phyloP scores from a whole-genome alignment of 2,113 vertebrate genomes.

The Centropristis striata region DNA sequence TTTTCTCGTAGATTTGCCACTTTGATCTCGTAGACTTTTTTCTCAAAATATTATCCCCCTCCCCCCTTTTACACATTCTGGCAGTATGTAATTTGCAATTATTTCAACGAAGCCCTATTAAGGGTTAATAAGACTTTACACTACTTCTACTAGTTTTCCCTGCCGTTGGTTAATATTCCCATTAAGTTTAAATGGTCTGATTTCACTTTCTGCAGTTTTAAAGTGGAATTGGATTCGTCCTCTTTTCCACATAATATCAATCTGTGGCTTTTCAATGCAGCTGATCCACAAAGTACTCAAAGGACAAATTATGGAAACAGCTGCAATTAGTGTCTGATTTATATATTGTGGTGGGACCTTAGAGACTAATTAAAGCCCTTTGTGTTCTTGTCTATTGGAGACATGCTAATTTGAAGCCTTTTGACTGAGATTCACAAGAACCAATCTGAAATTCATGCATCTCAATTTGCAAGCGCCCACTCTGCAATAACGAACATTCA shows the following conservation, averaged over 20 bases:
- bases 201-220: constrained; percentile 18
- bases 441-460: constrained; percentile 69
- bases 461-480: constrained; percentile 64
- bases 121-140: too few relatives aligned
- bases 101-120: too few relatives aligned
- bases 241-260: constrained; percentile 23
- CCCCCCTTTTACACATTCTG: too few relatives aligned
- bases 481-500: constrained; percentile 48
- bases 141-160: not conserved
- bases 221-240: not conserved
- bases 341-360: constrained; percentile 81
- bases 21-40: too few relatives aligned
- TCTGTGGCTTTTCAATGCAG: constrained; percentile 54
- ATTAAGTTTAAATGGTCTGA: not conserved
- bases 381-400: constrained; percentile 87
- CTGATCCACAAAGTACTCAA: constrained; percentile 65
- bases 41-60: too few relatives aligned
- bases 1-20: too few relatives aligned
- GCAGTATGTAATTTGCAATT: too few relatives aligned
- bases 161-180: not conserved
- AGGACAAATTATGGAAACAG: constrained; percentile 78
- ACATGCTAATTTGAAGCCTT: constrained; percentile 84
- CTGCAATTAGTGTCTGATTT: constrained; percentile 88
- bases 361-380: constrained; percentile 92
- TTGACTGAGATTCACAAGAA: constrained; percentile 79